Evolutionary conservation across 2,113 vertebrate species (phyloP), one percentile per base, ranked within the genome.

Genomic region (Dipodomys merriami): DNA sequence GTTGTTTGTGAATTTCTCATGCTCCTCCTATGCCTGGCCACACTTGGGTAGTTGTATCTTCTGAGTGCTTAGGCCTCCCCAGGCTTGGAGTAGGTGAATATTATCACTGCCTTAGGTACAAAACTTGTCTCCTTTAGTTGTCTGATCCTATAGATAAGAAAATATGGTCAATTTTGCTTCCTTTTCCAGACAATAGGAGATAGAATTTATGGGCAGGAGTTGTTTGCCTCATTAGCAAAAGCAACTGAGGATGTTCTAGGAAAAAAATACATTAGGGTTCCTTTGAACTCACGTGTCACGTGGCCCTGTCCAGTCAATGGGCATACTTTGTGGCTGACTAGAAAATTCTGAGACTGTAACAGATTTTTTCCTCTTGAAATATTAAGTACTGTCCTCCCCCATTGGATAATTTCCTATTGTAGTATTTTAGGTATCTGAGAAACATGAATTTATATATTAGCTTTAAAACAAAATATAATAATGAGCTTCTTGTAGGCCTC

Each of bases 171-270:
- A 76, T 60, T 80, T 33, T 72, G 73, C 39, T 93, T 69, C 23
- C 35, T 67, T 88, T 44, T 91, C 23, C 7, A 82, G n/a, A 68
- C 35, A 73, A 19, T 13, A 86, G 67, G 53, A 79, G 27, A 49
- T 92, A 6, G 76, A 33, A 57, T 90, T 83, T 94, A 49, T 78
- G 73, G 57, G 73, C n/a, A 57, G 87, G 27, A 57, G 16, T 64
- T 81, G 5, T 82, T 83, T n/a, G 64, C 15, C 57, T 90, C 35
- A 67, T 74, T 78, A 86, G 65, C 22, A 79, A 95, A 81, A 91
- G 72, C 73, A 89, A 82, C 74, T 60, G 62, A 92, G 79, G 91
- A 86, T 35, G 7, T 93, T 83, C 74, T 25, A 95, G 83, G 20
- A 90, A 64, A 95, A 90, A 18, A 10, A 13, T 49, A 49, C 30